Base-by-base conservation (phyloP, 2,888 invertebrate species). In the Hermaeophaga mercurialis region DNA sequence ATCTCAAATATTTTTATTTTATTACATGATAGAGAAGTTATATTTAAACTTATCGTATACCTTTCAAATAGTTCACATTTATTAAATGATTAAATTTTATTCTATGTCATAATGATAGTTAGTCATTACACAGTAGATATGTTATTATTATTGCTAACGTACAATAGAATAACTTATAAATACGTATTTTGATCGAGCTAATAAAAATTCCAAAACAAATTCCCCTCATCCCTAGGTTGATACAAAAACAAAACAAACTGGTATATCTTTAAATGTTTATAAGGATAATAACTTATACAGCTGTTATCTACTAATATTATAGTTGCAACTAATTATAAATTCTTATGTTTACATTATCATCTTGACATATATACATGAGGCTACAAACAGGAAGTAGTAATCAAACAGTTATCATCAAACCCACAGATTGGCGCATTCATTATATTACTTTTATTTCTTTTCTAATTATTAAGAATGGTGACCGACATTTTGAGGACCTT, bases 401-500 rank as follows among this genome's bases (percentile, higher is more conserved):
- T 34, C 33, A 34, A 43, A 31, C 11, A 33, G 11, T 52, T 52
- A 52, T 52, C 52, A 18, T 31, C 14, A 44, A 52, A 43, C 52
- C 52, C 52, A 52, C 52, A 43, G 43, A 50, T 50, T 50, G 50
- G 44, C 44, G 50, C 22, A 52, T n/a, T n/a, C n/a, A n/a, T 34
- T 22, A 14, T 9, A 36, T 39, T 49, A 7, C 31, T 31, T 18
- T 8, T 31, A 12, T 50, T 39, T 33, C 5, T 28, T 39, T 41
- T 41, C 24, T 48, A 43, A 43, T 43, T 43, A 11, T 31, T 31
- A 31, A 7, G 7, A 28, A 28, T n/a, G n/a, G n/a, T n/a, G n/a
- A n/a, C n/a, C n/a, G n/a, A n/a, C n/a, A n/a, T n/a, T n/a, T n/a
- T n/a, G n/a, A n/a, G n/a, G n/a, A n/a, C n/a, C n/a, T n/a, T n/a